Evolutionary conservation across 2,888 invertebrate species (phyloP).

Genomic region (Hermaeophaga mercurialis): DNA sequence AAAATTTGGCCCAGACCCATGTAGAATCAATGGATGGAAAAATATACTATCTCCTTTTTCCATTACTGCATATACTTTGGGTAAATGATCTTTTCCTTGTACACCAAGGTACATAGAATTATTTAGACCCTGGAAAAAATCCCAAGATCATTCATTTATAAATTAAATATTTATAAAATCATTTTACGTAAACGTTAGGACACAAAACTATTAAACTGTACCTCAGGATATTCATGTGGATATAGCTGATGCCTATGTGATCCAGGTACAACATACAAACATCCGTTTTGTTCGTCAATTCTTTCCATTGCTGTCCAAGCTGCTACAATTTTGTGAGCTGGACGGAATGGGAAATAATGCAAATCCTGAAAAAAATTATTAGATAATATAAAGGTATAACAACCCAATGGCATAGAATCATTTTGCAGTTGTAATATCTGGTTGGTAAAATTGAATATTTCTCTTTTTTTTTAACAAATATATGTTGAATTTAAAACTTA

Average conservation of each 20-base stretch:
- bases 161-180: no score
- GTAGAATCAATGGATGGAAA: slow-evolving; percentile 85
- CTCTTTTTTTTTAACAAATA: no score
- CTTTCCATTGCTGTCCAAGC: slow-evolving; percentile 88
- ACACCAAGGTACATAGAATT: slow-evolving; percentile 76
- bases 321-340: slow-evolving; percentile 78
- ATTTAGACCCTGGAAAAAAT: slow-evolving; percentile 53
- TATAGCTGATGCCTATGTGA: slow-evolving; percentile 68
- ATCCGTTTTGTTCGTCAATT: slow-evolving; percentile 76
- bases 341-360: slow-evolving; percentile 87
- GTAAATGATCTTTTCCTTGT: slow-evolving; percentile 55
- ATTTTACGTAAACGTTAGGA: no score
- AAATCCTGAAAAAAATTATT: slow-evolving; percentile 67
- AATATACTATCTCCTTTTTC: slow-evolving; percentile 86
- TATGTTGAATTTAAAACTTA: slow-evolving; percentile 44
- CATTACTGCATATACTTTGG: slow-evolving; percentile 73
- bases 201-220: slow-evolving; percentile 45
- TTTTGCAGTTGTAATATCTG: no score
- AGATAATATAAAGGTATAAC: no score
- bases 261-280: slow-evolving; percentile 81
- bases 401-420: no score
- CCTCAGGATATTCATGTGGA: slow-evolving; percentile 73
- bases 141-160: no score
- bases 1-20: slow-evolving; percentile 82
- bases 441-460: no score